Percentiles rank a stretch among this genome's conserved stretches.
These are phyloP conservation scores for Sebastes iracundus DNA, from an alignment of 2,797 vertebrate genomes.

Conservation along the genomic window DNA sequence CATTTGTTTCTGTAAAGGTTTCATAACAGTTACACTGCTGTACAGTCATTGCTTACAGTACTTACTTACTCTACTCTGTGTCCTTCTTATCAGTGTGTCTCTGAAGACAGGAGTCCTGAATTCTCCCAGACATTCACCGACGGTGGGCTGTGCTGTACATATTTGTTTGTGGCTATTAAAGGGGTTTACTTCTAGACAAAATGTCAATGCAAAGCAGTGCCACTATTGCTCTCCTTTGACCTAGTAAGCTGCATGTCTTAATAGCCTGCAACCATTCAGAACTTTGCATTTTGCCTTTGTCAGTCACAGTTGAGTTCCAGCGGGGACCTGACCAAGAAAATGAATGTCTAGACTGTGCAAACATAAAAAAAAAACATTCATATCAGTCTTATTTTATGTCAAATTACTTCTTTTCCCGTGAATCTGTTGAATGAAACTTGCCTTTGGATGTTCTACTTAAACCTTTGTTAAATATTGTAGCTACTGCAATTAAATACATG, in stretches of 20 bases:
- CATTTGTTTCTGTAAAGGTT: slow-evolving; percentile 49
- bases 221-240: slow-evolving; percentile 60
- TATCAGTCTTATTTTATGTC: slow-evolving; percentile 75
- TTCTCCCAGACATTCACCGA: slow-evolving; percentile 34
- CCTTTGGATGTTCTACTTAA: slow-evolving; percentile 76
- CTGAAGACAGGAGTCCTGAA: slow-evolving; percentile 28
- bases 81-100: slow-evolving; percentile 62
- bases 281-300: slow-evolving; percentile 77
- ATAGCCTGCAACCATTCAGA: slow-evolving; percentile 69
- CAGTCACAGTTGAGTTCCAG: slow-evolving; percentile 54
- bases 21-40: slow-evolving; percentile 65
- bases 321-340: slow-evolving; percentile 59
- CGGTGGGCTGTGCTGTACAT: slow-evolving; percentile 65
- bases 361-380: slow-evolving; percentile 57
- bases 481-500: slow-evolving; percentile 73
- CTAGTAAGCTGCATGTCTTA: slow-evolving; percentile 79
- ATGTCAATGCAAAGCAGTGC: slow-evolving; percentile 58
- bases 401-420: slow-evolving; percentile 51
- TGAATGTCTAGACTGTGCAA: slow-evolving; percentile 75
- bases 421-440: slow-evolving; percentile 73
- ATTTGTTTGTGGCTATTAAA: slow-evolving; percentile 65
- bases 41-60: slow-evolving; percentile 72
- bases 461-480: slow-evolving; percentile 80
- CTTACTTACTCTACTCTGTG: slow-evolving; percentile 64
- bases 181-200: slow-evolving; percentile 49